Conservation (phyloP, 2,113 vertebrate species). For the Dipodomys merriami region DNA sequence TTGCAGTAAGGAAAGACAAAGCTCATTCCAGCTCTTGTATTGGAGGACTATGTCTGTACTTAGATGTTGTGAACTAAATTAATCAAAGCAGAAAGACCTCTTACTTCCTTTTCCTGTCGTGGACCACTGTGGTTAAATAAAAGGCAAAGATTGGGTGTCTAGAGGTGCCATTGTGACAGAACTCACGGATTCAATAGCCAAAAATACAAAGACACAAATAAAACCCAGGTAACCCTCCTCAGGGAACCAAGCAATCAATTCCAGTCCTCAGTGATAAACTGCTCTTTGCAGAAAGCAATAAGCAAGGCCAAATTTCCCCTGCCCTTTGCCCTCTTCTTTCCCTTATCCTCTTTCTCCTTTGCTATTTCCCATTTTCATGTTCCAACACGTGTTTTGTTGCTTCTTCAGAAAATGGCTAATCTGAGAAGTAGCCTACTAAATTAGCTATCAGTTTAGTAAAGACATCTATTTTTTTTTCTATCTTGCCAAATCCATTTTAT, state of each 20-base stretch:
- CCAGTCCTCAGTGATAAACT: background rate
- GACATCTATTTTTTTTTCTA: background rate
- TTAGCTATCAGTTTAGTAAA: background rate
- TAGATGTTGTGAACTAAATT: background rate
- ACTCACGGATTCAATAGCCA: background rate
- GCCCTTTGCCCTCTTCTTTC: background rate
- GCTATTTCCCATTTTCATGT: background rate
- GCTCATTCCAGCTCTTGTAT: background rate
- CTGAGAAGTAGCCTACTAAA: background rate
- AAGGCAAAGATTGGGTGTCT: background rate
- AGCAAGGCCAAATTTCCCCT: background rate
- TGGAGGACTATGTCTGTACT: background rate
- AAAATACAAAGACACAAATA: slow-evolving; percentile 12
- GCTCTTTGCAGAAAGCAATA: background rate
- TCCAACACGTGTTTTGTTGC: background rate
- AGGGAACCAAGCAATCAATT: background rate
- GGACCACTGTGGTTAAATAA: background rate
- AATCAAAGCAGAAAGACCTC: background rate
- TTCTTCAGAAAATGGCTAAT: background rate
- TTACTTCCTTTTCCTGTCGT: background rate
- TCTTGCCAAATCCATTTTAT: background rate
- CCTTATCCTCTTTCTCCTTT: background rate
- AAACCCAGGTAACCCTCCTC: background rate
- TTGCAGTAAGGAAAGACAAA: slow-evolving; percentile 22
- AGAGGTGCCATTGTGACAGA: background rate